These are phyloP conservation scores for Cercopithecus mona DNA, from an alignment of 2,113 vertebrate species.

Conservation along the genomic window DNA sequence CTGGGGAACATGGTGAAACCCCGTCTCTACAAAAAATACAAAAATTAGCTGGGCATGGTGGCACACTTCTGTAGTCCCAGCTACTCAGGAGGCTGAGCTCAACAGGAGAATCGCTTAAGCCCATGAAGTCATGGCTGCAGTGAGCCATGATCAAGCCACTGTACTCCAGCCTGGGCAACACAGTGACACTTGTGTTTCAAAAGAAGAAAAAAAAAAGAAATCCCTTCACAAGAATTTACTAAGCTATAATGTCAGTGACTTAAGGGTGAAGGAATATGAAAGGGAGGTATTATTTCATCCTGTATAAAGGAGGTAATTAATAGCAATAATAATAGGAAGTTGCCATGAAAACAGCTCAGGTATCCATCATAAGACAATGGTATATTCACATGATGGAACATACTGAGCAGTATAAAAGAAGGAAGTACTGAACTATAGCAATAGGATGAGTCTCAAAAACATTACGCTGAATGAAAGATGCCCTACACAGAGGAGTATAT, in stretches of 20 bases:
- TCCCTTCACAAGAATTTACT: neutral
- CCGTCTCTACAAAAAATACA: no score
- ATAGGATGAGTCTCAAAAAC: neutral
- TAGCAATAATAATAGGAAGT: constrained; percentile 13
- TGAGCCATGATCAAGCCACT: no score
- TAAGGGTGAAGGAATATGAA: constrained; percentile 3
- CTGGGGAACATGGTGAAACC: no score
- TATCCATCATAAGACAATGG: neutral
- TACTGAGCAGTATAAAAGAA: neutral
- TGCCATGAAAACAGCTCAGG: neutral
- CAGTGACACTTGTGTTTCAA: no score
- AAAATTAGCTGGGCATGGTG: no score
- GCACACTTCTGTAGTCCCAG: no score
- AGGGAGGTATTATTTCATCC: neutral
- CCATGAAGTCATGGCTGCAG: no score
- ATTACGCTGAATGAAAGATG: neutral
- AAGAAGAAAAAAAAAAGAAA: neutral
- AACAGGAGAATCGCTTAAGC: no score
- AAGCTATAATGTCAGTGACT: neutral
- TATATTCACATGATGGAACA: neutral
- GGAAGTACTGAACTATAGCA: neutral
- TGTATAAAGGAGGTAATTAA: neutral
- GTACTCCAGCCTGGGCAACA: no score
- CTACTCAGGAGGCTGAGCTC: no score
- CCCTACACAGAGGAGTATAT: neutral